Conservation (phyloP, 1,140 invertebrate species). For the Medauroidea extradentata region DNA sequence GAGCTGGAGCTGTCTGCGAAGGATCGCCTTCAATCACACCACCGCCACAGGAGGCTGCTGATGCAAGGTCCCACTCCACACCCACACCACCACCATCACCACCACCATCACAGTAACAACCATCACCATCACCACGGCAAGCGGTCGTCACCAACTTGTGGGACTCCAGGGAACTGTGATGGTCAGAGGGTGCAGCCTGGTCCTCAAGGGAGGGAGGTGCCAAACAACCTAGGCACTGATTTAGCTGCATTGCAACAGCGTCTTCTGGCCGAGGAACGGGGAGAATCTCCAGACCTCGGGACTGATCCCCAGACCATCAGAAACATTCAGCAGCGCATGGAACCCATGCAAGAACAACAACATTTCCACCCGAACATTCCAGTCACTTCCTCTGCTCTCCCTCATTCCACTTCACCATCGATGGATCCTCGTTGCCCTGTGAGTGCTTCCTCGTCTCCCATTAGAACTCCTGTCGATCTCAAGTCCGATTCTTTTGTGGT, state of each 20-base stretch:
- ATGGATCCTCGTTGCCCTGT: not conserved
- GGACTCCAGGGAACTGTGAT: no score
- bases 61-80: no score
- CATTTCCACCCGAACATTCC: constrained; percentile 12
- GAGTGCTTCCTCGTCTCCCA: constrained; percentile 1
- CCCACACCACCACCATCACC: no score
- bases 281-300: no score
- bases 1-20: constrained; percentile 17
- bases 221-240: no score
- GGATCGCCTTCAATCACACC: constrained; percentile 20
- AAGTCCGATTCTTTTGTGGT: constrained; percentile 40
- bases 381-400: constrained; percentile 7
- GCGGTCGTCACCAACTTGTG: constrained; percentile 39
- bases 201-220: no score
- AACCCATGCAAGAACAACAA: not conserved
- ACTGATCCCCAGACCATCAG: no score
- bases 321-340: no score
- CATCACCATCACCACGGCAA: constrained; percentile 41
- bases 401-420: not conserved
- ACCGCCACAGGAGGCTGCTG: no score
- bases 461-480: not conserved
- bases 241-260: no score
- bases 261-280: no score
- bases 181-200: no score
- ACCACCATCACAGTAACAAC: constrained; percentile 7